Evolutionary conservation across 2,888 invertebrate species (phyloP).

Genomic region (Drosophila mulleri): DNA sequence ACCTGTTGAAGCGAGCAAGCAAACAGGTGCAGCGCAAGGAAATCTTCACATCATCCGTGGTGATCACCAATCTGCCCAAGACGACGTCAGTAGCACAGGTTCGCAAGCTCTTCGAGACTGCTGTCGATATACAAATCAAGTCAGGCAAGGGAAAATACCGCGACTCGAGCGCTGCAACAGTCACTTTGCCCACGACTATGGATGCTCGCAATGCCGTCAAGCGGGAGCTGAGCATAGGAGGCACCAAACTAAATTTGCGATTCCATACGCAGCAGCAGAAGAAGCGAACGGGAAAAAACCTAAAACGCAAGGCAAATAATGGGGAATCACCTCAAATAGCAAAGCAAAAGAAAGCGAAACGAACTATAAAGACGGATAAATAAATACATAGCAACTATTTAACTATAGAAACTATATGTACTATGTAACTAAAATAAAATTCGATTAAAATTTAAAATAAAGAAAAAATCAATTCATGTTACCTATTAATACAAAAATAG

Average conservation of each 20-base stretch:
- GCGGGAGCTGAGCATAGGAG: conserved; percentile 61
- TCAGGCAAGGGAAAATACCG: conserved; percentile 60
- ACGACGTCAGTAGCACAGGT: conserved; percentile 69
- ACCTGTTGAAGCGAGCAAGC: conserved; percentile 65
- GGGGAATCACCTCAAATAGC: not conserved
- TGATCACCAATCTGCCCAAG: conserved; percentile 81
- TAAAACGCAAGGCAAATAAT: conserved; percentile 33
- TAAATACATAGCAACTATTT: conserved; percentile 4
- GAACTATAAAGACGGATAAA: conserved; percentile 8
- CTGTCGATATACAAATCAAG: conserved; percentile 81
- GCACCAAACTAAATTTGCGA: conserved; percentile 65
- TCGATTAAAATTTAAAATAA: conserved; percentile 30
- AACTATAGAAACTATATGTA: conserved; percentile 16
- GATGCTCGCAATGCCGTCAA: conserved; percentile 76
- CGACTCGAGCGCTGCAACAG: conserved; percentile 69
- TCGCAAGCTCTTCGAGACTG: conserved; percentile 76
- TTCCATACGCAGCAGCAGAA: conserved; percentile 68
- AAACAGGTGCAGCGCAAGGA: conserved; percentile 58
- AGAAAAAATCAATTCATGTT: not conserved
- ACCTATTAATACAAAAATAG: too few species aligned
- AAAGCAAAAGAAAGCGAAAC: conserved; percentile 23
- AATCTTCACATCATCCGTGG: conserved; percentile 75
- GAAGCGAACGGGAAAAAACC: conserved; percentile 26
- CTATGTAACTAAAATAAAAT: conserved; percentile 24
- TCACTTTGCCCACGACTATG: conserved; percentile 77